Evolutionary conservation across 1,140 invertebrate genomes (phyloP), one percentile per base, ranked within the genome.

Genomic region (Habropoda laboriosa): DNA sequence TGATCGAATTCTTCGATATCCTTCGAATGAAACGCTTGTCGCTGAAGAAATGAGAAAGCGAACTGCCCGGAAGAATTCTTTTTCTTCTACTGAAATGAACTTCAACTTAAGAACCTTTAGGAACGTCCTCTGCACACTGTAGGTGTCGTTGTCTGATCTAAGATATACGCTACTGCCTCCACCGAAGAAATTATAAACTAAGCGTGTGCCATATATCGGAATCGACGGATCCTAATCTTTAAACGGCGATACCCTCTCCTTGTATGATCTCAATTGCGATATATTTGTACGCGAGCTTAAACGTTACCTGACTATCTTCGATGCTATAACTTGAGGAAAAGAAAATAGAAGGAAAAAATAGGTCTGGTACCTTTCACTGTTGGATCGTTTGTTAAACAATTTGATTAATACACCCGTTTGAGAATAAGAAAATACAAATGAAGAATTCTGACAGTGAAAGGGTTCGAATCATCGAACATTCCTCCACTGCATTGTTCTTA

Each of bases 101-200:
- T 73, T 75, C 70, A 38, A 1, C 58, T 3, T 75, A 55, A 30
- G n/a, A 13, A 75, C 38, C 67, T 60, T 57, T 78, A 49, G 27
- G 40, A 55, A 45, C 12, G 35, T 64, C 40, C n/a, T n/a, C 57
- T 38, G 12, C 30, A 55, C 57, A 42, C 32, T 55, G 53, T 71
- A 74, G 49, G 71, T 68, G 51, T 47, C 35, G 30, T 76, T 35
- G 4, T 32, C 30, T 51, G n/a, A 79, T 61, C 30, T 47, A 40
- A 64, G 58, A 49, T 51, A 83, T 49, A 49, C 47, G 55, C 63
- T 80, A 85, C 82, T 83, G 64, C 81, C 81, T 80, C 63, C 40
- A 64, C 32, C 3, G 5, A 53, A 47, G 1, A 61, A 64, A 64
- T 24, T 42, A 21, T 85, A 85, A 53, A 80, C 32, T 85, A 84